A percentile compares a stretch with the other conserved stretches of the same genome.
Evolutionary conservation across 2,113 vertebrate genomes (phyloP).

Genomic region (Aleadryas rufinucha): DNA sequence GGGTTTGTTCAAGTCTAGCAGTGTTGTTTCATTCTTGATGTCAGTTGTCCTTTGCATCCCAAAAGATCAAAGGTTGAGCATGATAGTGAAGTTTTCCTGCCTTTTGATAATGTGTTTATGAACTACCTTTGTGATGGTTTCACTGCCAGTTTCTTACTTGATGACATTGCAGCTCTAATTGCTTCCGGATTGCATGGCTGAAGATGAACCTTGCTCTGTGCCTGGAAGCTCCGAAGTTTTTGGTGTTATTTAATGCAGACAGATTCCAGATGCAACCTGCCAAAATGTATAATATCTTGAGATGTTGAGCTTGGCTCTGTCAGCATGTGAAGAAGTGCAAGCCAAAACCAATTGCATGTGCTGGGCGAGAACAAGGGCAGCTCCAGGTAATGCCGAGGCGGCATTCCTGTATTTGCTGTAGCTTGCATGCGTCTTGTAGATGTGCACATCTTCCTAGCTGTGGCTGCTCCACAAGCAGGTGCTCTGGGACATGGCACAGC

Average conservation of each 20-base stretch:
- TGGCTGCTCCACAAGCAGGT: background rate
- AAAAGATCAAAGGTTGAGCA: background rate
- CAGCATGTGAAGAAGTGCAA: background rate
- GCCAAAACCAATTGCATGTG: background rate
- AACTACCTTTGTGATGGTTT: background rate
- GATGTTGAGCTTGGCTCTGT: background rate
- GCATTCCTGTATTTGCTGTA: background rate
- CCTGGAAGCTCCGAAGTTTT: background rate
- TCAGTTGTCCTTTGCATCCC: background rate
- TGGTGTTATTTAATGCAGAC: background rate
- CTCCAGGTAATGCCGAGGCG: background rate
- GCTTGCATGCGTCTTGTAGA: rapidly evolving
- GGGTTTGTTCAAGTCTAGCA: background rate
- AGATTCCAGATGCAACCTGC: background rate
- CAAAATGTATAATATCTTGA: background rate
- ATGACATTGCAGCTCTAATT: background rate
- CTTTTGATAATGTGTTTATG: background rate
- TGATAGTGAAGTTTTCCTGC: background rate
- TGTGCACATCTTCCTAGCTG: background rate
- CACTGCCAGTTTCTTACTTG: background rate
- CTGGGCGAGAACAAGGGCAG: rapidly evolving
- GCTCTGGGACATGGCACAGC: rapidly evolving
- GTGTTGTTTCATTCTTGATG: background rate
- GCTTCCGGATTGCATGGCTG: background rate
- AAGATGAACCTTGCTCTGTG: background rate